phyloP scores from a whole-genome alignment of 2,888 invertebrate genomes.

The Andrena marginata region DNA sequence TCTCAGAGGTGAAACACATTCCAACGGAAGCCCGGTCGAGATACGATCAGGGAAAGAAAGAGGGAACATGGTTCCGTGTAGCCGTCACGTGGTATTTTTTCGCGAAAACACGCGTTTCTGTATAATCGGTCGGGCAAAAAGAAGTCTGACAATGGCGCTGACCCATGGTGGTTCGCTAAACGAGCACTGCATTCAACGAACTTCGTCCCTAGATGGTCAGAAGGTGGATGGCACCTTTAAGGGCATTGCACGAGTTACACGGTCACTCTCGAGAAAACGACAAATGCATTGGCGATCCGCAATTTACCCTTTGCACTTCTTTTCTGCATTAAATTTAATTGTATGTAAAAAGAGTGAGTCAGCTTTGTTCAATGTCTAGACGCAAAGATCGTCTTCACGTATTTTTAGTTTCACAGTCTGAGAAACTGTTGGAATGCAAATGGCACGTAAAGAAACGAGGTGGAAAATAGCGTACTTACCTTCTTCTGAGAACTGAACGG shows the following conservation, averaged over 20 bases:
- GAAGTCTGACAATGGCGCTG: slow-evolving; percentile 32
- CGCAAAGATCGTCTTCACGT: too few species aligned
- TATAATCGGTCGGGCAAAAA: slow-evolving; percentile 35
- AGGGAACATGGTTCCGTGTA: not conserved
- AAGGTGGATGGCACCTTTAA: slow-evolving; percentile 39
- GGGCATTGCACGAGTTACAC: slow-evolving; percentile 45
- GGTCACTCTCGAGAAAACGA: not conserved
- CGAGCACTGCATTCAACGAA: slow-evolving; percentile 23
- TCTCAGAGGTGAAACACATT: slow-evolving; percentile 45
- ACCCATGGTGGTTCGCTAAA: slow-evolving; percentile 17
- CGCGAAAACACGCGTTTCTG: slow-evolving; percentile 45
- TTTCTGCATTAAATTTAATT: too few species aligned
- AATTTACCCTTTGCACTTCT: too few species aligned
- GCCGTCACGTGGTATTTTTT: slow-evolving; percentile 29
- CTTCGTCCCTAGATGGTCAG: slow-evolving; percentile 50
- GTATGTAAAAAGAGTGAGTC: too few species aligned
- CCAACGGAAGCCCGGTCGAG: slow-evolving; percentile 18
- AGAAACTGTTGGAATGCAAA: too few species aligned
- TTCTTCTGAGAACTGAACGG: not conserved
- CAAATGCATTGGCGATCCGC: not conserved
- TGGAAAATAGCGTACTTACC: not conserved
- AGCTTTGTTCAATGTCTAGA: too few species aligned
- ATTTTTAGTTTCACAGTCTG: too few species aligned
- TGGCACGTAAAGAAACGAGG: not conserved
- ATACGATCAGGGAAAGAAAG: slow-evolving; percentile 8